phyloP scores from a whole-genome alignment of 2,113 vertebrate genomes.

The Boulengeromyrus knoepffleri region DNA sequence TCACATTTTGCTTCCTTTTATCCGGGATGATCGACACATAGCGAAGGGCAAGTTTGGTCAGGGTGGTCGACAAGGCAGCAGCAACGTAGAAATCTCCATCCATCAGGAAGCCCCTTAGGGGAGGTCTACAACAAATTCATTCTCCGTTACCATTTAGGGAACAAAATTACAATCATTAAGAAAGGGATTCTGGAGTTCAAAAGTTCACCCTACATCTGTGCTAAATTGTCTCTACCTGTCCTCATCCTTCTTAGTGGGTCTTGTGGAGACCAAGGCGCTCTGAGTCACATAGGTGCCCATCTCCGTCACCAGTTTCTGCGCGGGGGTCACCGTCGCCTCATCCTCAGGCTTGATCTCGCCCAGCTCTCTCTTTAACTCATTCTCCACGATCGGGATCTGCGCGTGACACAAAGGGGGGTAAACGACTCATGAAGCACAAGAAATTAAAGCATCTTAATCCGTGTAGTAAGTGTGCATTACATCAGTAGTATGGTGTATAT shows the following conservation, averaged over 20 bases:
- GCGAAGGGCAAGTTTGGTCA: conserved; percentile 91
- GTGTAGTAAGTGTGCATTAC: not conserved
- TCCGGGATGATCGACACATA: conserved; percentile 83
- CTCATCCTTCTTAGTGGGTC: conserved; percentile 91
- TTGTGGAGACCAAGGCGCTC: conserved; percentile 88
- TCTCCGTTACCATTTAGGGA: not conserved
- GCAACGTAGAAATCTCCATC: conserved; percentile 97
- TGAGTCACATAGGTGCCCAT: conserved; percentile 98
- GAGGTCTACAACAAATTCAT: conserved; percentile 65
- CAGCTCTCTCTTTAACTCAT: conserved; percentile 93
- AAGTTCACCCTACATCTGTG: not conserved
- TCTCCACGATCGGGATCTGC: conserved; percentile 95
- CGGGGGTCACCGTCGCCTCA: conserved; percentile 79
- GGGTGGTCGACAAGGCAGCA: conserved; percentile 88
- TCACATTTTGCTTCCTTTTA: conserved; percentile 92
- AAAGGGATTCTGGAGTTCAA: not conserved
- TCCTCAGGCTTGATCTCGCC: conserved; percentile 90
- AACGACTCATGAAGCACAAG: not conserved
- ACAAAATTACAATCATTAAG: not conserved
- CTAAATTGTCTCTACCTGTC: conserved; percentile 68
- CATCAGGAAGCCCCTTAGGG: conserved; percentile 85
- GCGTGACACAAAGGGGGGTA: not conserved
- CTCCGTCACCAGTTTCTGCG: conserved; percentile 91
- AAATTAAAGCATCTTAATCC: too few species aligned
- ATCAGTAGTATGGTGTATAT: not conserved